Percentiles rank a stretch among this genome's conserved stretches.
phyloP scores from a whole-genome alignment of 2,888 invertebrate genomes.

The Amphipyra tragopoginis region DNA sequence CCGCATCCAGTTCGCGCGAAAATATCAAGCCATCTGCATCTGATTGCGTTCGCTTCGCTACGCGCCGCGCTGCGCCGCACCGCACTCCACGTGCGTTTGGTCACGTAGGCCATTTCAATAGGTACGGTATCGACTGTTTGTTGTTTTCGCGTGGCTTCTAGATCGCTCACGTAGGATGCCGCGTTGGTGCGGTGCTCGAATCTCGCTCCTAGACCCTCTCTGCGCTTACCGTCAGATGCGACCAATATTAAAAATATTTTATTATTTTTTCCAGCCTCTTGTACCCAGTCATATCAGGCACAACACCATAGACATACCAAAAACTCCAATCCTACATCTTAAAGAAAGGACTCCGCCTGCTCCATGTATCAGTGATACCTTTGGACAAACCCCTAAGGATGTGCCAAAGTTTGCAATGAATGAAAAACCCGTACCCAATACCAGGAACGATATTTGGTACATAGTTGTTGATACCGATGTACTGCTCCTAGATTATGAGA shows the following conservation, averaged over 20 bases:
- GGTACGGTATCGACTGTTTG: too few species aligned
- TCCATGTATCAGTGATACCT: background rate
- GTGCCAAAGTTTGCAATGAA: background rate
- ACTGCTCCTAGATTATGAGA: constrained; percentile 58
- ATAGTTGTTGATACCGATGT: constrained; percentile 62
- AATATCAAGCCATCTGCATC: too few species aligned
- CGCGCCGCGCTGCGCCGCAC: too few species aligned
- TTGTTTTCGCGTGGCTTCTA: too few species aligned
- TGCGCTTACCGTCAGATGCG: too few species aligned
- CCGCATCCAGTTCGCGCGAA: too few species aligned
- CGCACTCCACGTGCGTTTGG: too few species aligned
- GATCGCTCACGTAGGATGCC: too few species aligned
- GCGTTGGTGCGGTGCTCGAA: too few species aligned
- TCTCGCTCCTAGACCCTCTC: too few species aligned
- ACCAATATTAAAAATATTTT: background rate
- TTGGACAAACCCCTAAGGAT: background rate
- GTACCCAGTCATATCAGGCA: background rate
- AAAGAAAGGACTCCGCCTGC: background rate
- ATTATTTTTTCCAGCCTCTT: constrained; percentile 21
- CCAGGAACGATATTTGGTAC: constrained; percentile 53
- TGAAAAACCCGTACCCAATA: background rate
- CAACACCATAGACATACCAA: background rate
- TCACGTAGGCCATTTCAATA: too few species aligned
- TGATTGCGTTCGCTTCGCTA: too few species aligned
- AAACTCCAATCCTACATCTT: background rate